A percentile compares a stretch with the other conserved stretches of the same genome.
Conservation (phyloP, 92 coral and sea anemone genomes). For the Muricea muricata region DNA sequence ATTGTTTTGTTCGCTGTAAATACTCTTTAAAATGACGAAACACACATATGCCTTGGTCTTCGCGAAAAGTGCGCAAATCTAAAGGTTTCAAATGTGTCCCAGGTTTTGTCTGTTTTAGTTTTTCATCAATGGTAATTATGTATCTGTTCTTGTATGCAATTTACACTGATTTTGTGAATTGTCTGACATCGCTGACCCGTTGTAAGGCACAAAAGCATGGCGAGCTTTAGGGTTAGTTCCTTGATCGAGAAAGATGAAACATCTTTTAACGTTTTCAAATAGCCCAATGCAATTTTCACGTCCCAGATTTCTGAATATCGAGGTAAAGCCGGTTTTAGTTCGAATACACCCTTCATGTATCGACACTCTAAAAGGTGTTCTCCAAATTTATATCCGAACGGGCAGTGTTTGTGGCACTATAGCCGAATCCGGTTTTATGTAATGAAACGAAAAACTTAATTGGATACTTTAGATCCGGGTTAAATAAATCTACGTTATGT, state of each 20-base stretch:
- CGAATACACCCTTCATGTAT: too few species aligned
- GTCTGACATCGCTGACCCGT: background rate
- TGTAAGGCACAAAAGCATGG: background rate
- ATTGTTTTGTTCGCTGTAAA: too few species aligned
- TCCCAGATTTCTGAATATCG: background rate
- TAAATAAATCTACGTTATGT: too few species aligned
- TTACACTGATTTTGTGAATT: background rate
- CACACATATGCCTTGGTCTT: too few species aligned
- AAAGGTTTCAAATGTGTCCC: background rate
- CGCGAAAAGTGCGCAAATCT: too few species aligned
- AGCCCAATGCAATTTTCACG: background rate
- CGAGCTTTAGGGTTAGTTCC: background rate
- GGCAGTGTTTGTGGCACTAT: background rate
- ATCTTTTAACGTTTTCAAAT: background rate
- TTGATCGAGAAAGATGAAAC: background rate
- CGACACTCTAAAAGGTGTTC: too few species aligned
- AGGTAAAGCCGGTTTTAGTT: too few species aligned
- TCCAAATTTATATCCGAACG: background rate
- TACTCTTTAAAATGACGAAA: too few species aligned
- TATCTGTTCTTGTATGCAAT: too few species aligned
- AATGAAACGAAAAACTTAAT: too few species aligned
- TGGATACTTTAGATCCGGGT: too few species aligned
- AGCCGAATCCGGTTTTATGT: background rate
- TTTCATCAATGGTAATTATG: too few species aligned
- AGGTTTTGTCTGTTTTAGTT: background rate